Conservation (phyloP, 2,888 invertebrate species). For the Charanyca ferruginea region DNA sequence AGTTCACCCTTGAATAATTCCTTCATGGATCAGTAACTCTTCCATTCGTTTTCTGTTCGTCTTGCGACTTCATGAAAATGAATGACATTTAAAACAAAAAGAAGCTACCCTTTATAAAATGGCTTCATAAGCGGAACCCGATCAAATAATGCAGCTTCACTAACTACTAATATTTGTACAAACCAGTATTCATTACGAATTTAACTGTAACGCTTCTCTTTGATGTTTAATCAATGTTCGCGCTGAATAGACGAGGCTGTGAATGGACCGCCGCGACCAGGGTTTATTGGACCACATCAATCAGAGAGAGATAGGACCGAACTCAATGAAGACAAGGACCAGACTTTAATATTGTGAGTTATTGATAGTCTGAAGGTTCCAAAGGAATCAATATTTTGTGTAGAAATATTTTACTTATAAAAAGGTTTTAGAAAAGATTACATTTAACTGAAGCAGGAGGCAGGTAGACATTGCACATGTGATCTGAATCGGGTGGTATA, state of each 20-base stretch:
- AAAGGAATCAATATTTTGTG: too few relatives aligned
- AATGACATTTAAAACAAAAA: too few relatives aligned
- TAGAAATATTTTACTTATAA: not conserved
- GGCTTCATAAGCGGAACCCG: too few relatives aligned
- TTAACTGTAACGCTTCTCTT: slow-evolving; percentile 6
- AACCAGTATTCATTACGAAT: not conserved
- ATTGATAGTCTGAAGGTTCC: slow-evolving; percentile 21
- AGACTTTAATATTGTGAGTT: slow-evolving; percentile 40
- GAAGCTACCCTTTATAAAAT: too few relatives aligned
- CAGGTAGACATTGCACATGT: too few relatives aligned
- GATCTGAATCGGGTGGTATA: not conserved
- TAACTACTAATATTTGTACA: not conserved
- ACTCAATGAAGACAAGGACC: slow-evolving; percentile 31
- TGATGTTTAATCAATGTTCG: slow-evolving; percentile 39
- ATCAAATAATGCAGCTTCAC: not conserved
- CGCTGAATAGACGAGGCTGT: slow-evolving; percentile 32
- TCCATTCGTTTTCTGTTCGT: too few relatives aligned
- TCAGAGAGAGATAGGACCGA: slow-evolving; percentile 43
- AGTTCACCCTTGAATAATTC: too few relatives aligned
- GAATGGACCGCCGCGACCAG: slow-evolving; percentile 15
- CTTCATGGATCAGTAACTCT: too few relatives aligned
- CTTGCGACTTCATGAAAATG: too few relatives aligned
- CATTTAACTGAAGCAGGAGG: not conserved
- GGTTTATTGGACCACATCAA: slow-evolving; percentile 56
- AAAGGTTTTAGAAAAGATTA: not conserved